A percentile compares a stretch with the other conserved stretches of the same genome.
These are phyloP conservation scores for Andrena fulva DNA, from an alignment of 2,888 invertebrate species.

Conservation along the genomic window DNA sequence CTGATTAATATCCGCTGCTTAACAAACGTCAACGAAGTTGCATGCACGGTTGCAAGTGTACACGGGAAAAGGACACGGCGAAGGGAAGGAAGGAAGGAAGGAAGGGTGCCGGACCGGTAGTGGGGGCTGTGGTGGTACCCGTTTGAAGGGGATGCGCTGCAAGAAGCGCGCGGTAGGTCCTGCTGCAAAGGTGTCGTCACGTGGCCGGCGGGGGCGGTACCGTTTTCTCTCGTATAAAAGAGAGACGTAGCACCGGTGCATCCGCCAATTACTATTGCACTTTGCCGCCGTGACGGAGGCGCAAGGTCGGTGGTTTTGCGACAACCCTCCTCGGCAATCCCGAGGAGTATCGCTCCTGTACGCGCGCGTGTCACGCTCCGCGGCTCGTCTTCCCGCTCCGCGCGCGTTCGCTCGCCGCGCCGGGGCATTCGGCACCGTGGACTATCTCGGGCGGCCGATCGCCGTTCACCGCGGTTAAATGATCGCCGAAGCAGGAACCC, in stretches of 20 bases:
- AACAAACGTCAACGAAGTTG: neutral
- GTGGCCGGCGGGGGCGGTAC: conserved; percentile 75
- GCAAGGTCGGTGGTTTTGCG: conserved; percentile 50
- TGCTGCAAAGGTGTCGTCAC: conserved; percentile 73
- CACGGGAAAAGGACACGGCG: conserved; percentile 9
- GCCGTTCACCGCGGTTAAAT: conserved; percentile 5
- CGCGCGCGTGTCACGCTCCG: conserved; percentile 37
- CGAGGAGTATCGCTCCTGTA: conserved; percentile 2
- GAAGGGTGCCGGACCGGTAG: conserved; percentile 50
- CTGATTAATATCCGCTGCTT: neutral
- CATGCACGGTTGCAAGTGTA: conserved; percentile 2
- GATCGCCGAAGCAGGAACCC: neutral
- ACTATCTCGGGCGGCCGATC: neutral
- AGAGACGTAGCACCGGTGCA: conserved; percentile 75
- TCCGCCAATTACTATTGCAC: conserved; percentile 78
- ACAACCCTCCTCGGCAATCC: conserved; percentile 36
- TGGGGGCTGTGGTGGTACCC: conserved; percentile 58
- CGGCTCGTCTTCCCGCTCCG: conserved; percentile 12
- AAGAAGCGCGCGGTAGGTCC: conserved; percentile 70
- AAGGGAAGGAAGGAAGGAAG: conserved; percentile 36
- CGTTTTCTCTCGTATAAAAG: conserved; percentile 77
- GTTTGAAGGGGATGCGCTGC: conserved; percentile 69
- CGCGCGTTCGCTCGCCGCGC: neutral
- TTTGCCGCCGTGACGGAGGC: conserved; percentile 63
- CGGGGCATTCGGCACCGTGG: neutral